Evolutionary conservation across 2,113 vertebrate species (phyloP), one percentile per base, ranked within the genome.

Genomic region (Malurus elegans): DNA sequence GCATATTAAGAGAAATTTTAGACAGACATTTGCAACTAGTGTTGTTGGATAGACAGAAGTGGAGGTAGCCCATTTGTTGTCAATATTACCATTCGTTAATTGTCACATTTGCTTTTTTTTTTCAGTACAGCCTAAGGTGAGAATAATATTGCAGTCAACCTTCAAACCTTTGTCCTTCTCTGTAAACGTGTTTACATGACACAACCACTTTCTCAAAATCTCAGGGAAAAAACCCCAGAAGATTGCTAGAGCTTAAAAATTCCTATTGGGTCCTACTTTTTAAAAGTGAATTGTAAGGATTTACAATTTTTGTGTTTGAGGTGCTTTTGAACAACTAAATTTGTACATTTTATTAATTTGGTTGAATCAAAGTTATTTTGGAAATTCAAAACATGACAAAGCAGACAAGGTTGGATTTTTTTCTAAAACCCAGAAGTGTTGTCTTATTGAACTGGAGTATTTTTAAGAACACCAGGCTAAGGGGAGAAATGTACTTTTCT

Each of bases 151-250:
- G 31, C 32, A 79, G 34, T 60, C 16, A 48, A 38, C 14, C 6
- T 72, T 82, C 34, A 72, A 42, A 38, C 32, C 9, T 75, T 79
- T 82, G 45, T 38, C 42, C 29, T 61, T 47, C 45, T 69, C 50
- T 62, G 34, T 40, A 71, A 45, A 8, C 10, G 18, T 40, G 7
- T 57, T 89, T 51, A 60, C 2, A 6, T 10, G 54, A 70, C 42
- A 47, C 15, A 65, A 51, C 8, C 3, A 50, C 24, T 71, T n/a
- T 11, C 24, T 72, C 36, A 65, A 73, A 86, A 53, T 47, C 40
- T 74, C 23, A 47, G 34, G 28, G 18, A 60, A 58, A 73, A 58
- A 4, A 0, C 0, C 8, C 0, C 18, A 16, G 31, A 71, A 40
- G 16, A 45, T 29, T 90, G 15, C 4, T 67, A 71, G 9, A 34